phyloP scores from a whole-genome alignment of 2,113 vertebrate species.

The Neotoma lepida region DNA sequence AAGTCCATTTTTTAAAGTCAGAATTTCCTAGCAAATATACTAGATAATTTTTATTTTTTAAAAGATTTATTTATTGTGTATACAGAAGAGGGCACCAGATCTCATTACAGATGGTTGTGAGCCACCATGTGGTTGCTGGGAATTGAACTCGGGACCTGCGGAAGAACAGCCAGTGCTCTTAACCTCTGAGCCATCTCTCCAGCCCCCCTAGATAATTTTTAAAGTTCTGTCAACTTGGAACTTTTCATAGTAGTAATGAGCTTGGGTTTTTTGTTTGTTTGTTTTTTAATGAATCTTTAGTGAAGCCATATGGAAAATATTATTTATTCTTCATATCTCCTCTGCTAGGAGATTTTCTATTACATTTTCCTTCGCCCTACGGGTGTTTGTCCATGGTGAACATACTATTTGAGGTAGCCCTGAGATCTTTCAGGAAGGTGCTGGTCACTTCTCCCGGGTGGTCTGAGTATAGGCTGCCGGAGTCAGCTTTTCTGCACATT shows the following conservation, averaged over 20 bases:
- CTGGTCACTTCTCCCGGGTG: neutral
- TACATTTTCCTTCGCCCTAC: neutral
- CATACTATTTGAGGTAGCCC: neutral
- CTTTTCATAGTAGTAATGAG: slow-evolving; percentile 53
- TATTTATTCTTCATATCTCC: slow-evolving; percentile 22
- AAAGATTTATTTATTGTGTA: too few species aligned
- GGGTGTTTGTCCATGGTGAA: neutral
- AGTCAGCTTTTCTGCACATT: neutral
- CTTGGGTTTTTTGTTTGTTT: neutral
- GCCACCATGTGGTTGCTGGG: too few species aligned
- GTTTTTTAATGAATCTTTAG: neutral
- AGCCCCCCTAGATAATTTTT: too few species aligned
- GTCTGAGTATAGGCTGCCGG: neutral
- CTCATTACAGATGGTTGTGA: too few species aligned
- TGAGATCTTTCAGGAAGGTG: neutral
- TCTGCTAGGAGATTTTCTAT: neutral
- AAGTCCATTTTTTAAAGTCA: slow-evolving; percentile 20
- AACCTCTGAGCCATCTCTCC: too few species aligned
- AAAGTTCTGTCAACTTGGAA: slow-evolving; percentile 51
- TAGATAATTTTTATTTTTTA: too few species aligned
- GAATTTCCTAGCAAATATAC: slow-evolving; percentile 58
- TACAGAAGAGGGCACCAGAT: too few species aligned
- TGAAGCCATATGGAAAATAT: slow-evolving; percentile 48
- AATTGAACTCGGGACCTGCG: too few species aligned
- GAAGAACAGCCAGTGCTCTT: too few species aligned